Conservation (phyloP, 2,888 invertebrate species). For the Bursaphelenchus okinawaensis region DNA sequence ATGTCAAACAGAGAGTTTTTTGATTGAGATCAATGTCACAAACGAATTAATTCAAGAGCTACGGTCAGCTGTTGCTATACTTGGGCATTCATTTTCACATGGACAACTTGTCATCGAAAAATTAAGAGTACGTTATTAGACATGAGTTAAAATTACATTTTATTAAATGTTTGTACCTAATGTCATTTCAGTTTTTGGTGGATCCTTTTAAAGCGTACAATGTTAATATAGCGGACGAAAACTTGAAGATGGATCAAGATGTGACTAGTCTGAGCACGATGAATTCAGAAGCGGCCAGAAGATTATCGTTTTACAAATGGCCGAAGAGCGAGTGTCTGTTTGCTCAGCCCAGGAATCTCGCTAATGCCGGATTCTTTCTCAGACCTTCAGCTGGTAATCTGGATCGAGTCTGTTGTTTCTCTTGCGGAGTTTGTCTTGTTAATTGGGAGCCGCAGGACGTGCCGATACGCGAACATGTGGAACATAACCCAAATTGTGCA, state of each 20-base stretch:
- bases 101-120: constrained; percentile 5
- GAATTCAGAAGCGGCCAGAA: constrained; percentile 84
- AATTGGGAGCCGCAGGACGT: constrained; percentile 93
- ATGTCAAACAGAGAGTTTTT: no score
- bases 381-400: constrained; percentile 82
- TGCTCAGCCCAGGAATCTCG: constrained; percentile 61
- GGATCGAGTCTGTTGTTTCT: constrained; percentile 91
- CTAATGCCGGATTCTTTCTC: constrained; percentile 92
- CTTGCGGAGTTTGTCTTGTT: constrained; percentile 85
- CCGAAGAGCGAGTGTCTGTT: constrained; percentile 78
- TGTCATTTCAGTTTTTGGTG: constrained; percentile 2
- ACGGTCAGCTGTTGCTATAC: background rate
- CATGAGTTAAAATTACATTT: no score
- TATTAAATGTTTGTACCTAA: no score
- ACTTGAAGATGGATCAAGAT: background rate
- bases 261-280: constrained; percentile 61
- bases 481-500: background rate
- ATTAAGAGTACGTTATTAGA: constrained; percentile 2
- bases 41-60: background rate
- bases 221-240: background rate
- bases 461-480: constrained; percentile 61
- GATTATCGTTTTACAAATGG: constrained; percentile 86
- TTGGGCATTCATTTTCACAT: background rate
- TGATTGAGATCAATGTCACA: background rate
- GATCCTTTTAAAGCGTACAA: constrained; percentile 8